Conservation (phyloP, 2,113 vertebrate genomes). For the Murina feae region DNA sequence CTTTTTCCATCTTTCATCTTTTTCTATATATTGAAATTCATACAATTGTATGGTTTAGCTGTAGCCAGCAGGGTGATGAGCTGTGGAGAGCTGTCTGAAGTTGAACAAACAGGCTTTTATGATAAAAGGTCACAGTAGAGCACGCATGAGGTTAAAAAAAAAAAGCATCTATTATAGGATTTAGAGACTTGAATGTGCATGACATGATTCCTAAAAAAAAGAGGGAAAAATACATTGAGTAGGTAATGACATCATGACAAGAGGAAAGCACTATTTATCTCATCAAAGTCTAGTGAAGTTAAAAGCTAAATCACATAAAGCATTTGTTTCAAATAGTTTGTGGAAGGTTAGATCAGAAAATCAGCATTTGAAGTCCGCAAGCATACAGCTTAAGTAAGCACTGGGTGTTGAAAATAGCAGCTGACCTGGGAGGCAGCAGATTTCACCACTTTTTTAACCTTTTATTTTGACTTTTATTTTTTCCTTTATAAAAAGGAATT, state of each 20-base stretch:
- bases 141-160: conserved; percentile 65
- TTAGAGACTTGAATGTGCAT: conserved; percentile 65
- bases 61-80: conserved; percentile 45
- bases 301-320: conserved; percentile 62
- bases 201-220: conserved; percentile 60
- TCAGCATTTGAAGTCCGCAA: conserved; percentile 38
- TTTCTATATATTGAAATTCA: conserved; percentile 73
- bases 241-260: conserved; percentile 69
- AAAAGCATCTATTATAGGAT: conserved; percentile 66
- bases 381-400: neutral
- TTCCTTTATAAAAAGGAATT: neutral
- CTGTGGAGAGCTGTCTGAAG: conserved; percentile 58
- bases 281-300: conserved; percentile 58
- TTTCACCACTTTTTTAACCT: conserved; percentile 19
- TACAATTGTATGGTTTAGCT: conserved; percentile 67
- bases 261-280: conserved; percentile 64
- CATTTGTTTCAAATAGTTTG: conserved; percentile 57
- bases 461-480: conserved; percentile 44
- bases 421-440: neutral
- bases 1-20: conserved; percentile 71
- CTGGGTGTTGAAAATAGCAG: conserved; percentile 19
- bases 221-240: neutral
- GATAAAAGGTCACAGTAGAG: conserved; percentile 42
- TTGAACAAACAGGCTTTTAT: conserved; percentile 72
- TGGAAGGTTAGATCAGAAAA: conserved; percentile 61